Evolutionary conservation across 2,797 vertebrate genomes (phyloP).

Genomic region (Melanotaenia maccullochi): DNA sequence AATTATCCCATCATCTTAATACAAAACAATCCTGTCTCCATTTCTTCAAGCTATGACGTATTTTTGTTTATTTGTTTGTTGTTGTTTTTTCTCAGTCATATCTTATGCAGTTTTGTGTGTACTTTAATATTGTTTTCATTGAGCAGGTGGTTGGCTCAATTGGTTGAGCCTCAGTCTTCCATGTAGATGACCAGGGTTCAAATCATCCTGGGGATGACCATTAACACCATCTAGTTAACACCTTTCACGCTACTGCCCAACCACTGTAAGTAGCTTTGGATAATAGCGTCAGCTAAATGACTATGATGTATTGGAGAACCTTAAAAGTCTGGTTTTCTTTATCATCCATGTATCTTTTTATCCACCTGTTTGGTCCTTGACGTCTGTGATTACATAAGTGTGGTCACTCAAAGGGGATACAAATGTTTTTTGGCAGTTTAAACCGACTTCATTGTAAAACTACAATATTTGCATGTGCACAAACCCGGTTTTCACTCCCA

Average conservation of each 20-base stretch:
- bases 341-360: constrained; percentile 6
- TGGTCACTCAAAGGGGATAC: constrained; percentile 28
- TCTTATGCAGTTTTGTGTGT: constrained; percentile 19
- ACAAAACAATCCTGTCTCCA: constrained; percentile 47
- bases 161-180: too few species aligned
- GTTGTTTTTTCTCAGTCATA: constrained; percentile 20
- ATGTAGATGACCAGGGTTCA: too few species aligned
- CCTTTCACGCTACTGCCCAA: too few species aligned
- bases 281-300: too few species aligned
- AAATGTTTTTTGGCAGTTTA: background rate
- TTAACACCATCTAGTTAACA: too few species aligned
- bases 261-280: too few species aligned
- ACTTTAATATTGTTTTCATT: constrained; percentile 45
- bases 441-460: background rate
- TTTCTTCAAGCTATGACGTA: constrained; percentile 20
- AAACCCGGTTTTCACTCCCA: background rate
- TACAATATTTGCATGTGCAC: background rate
- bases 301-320: constrained; percentile 12
- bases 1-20: constrained; percentile 62
- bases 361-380: constrained; percentile 16
- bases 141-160: too few species aligned
- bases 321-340: constrained; percentile 4
- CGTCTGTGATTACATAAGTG: constrained; percentile 8
- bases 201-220: too few species aligned
- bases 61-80: background rate